phyloP scores from a whole-genome alignment of 1,140 invertebrate species.

The Spodoptera frugiperda region DNA sequence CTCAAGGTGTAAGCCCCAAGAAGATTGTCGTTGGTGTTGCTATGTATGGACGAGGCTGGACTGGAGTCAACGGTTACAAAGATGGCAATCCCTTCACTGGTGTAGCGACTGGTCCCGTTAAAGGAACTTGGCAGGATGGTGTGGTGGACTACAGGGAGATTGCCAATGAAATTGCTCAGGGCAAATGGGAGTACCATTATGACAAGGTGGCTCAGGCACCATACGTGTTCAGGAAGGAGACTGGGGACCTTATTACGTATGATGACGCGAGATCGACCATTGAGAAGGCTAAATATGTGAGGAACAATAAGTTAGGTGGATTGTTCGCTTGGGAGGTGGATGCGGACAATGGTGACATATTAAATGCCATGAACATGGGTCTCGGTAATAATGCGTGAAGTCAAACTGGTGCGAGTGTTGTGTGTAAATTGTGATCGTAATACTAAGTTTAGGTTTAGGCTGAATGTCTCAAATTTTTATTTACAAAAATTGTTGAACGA shows the following conservation, averaged over 20 bases:
- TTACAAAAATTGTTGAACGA: constrained; percentile 54
- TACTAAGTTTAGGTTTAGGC: constrained; percentile 63
- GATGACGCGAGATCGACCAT: constrained; percentile 79
- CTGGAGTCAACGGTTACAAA: constrained; percentile 73
- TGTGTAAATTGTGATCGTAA: constrained; percentile 65
- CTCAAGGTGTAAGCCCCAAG: constrained; percentile 79
- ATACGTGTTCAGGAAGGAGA: constrained; percentile 75
- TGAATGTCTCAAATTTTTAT: constrained; percentile 64
- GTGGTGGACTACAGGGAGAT: constrained; percentile 82
- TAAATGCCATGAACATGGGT: constrained; percentile 83
- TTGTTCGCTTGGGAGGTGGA: constrained; percentile 82
- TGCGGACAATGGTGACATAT: constrained; percentile 78
- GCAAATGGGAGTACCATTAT: constrained; percentile 80
- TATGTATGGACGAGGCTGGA: constrained; percentile 82
- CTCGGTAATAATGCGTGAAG: constrained; percentile 75
- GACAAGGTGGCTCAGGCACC: constrained; percentile 79
- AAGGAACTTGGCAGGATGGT: constrained; percentile 81
- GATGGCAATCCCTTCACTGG: constrained; percentile 78
- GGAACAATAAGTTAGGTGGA: constrained; percentile 79
- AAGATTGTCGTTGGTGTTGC: constrained; percentile 82
- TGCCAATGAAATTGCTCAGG: constrained; percentile 74
- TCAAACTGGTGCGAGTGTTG: constrained; percentile 37
- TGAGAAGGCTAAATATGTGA: constrained; percentile 81
- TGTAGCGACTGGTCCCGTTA: constrained; percentile 74
- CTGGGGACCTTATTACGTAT: constrained; percentile 79